Base-by-base conservation (phyloP, 2,113 vertebrate species). In the Nettapus auritus region DNA sequence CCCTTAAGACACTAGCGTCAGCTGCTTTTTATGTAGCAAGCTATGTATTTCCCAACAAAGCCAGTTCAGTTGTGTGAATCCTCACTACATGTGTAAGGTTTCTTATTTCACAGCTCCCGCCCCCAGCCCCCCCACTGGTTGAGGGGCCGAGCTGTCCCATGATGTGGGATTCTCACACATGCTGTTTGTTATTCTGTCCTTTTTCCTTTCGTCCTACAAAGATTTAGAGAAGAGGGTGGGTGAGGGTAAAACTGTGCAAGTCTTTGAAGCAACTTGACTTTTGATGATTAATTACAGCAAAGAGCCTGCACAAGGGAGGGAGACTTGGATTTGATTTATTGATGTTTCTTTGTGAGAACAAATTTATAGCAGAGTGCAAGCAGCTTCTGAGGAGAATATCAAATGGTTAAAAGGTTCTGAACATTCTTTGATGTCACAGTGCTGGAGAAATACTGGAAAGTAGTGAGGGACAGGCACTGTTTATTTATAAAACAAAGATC, bases 401-500 rank as follows among this genome's bases (percentile, higher is more conserved):
- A 55, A 71, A 89, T 79, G 87, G 92, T 77, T 95, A 82, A 93
- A 96, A 96, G 94, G 90, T 76, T 92, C 48, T 70, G 78, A 68
- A 29, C 55, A 8, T 76, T 94, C 97, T 98, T 92, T 97, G 97
- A 96, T 80, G 88, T 93, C 42, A 59, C 63, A 92, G 85, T 70
- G 73, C 66, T 87, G 82, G 13, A 94, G 87, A 96, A 93, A 96
- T 56, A 92, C 62, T 85, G 81, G 44, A 96, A 82, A 73, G 84
- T 50, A 94, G 75, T 77, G 63, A 78, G 40, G 38, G 33, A 86
- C 86, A 95, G 60, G 68, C 68, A 86, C 28, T 92, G 89, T 96
- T 94, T 89, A 75, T 89, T 97, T 96, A 95, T 96, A 96, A 97
- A 97, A 97, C 90, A 97, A 97, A 97, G 96, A 97, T 97, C 95